Percentiles rank a stretch among this genome's conserved stretches.
These are phyloP conservation scores for Micromussa lordhowensis DNA, from an alignment of 92 coral and sea anemone species.

Conservation along the genomic window DNA sequence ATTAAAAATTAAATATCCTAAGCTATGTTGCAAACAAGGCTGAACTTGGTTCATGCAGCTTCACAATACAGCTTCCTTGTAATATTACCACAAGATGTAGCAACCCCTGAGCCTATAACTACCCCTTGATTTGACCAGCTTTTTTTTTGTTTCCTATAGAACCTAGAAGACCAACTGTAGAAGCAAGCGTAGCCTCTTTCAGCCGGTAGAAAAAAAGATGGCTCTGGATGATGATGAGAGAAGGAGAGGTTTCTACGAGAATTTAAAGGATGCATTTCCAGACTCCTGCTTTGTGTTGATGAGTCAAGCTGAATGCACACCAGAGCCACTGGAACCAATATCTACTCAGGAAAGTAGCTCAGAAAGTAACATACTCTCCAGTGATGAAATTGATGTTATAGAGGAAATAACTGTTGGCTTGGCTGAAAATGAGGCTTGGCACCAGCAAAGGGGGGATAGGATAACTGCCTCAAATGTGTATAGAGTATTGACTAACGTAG, in stretches of 20 bases:
- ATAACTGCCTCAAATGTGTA: neutral
- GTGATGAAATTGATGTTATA: slow-evolving; percentile 18
- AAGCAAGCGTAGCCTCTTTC: too few species aligned
- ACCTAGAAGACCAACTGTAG: too few species aligned
- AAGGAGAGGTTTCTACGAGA: slow-evolving; percentile 33
- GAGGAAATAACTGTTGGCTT: slow-evolving; percentile 33
- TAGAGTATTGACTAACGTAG: too few species aligned
- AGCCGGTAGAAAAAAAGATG: too few species aligned
- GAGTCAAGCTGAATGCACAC: slow-evolving; percentile 10
- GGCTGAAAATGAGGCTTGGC: slow-evolving; percentile 39
- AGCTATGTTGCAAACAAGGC: slow-evolving; percentile 46
- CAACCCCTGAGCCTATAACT: too few species aligned
- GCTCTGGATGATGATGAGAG: slow-evolving; percentile 46
- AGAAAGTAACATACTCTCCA: too few species aligned
- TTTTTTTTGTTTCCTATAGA: too few species aligned
- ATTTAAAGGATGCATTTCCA: too few species aligned
- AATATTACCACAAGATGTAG: too few species aligned
- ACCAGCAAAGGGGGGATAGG: slow-evolving; percentile 22
- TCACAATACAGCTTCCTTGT: slow-evolving; percentile 41
- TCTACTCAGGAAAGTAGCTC: neutral
- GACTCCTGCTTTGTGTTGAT: slow-evolving; percentile 56
- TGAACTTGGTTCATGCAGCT: slow-evolving; percentile 54
- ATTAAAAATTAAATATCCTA: slow-evolving; percentile 30
- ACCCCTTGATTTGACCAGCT: too few species aligned
- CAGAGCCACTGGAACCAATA: neutral